These are phyloP conservation scores for Drosophila villosipedis DNA, from an alignment of 2,888 invertebrate genomes.

Conservation along the genomic window DNA sequence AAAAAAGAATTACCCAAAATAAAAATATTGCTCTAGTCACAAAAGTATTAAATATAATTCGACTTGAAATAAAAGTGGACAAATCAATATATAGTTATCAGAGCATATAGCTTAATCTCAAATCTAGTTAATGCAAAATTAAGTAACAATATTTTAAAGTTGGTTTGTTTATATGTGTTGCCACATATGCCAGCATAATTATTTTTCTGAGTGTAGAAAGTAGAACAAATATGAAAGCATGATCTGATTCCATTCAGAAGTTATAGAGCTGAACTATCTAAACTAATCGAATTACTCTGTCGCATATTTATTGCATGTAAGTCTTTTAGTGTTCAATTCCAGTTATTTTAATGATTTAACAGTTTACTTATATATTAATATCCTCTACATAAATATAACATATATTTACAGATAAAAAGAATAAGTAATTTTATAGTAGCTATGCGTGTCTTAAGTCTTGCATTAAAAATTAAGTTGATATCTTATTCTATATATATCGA, in stretches of 20 bases:
- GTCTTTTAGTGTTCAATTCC: background rate
- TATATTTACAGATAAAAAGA: background rate
- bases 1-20: background rate
- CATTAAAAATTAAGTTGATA: background rate
- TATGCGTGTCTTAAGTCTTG: background rate
- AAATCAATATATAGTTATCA: background rate
- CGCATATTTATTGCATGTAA: no score
- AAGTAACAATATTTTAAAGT: background rate
- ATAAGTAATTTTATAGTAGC: background rate
- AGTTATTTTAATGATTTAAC: no score
- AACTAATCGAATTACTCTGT: background rate
- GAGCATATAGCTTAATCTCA: background rate
- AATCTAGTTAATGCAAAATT: background rate
- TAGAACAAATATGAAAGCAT: background rate
- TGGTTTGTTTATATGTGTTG: background rate
- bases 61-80: background rate
- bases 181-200: background rate
- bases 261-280: background rate
- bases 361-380: background rate
- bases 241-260: no score
- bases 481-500: background rate
- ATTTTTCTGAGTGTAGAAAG: background rate
- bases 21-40: background rate
- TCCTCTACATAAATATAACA: background rate
- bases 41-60: background rate